Percentiles rank a stretch among this genome's conserved stretches.
These are phyloP conservation scores for Proteles cristata DNA, from an alignment of 2,113 vertebrate genomes.

Conservation along the genomic window DNA sequence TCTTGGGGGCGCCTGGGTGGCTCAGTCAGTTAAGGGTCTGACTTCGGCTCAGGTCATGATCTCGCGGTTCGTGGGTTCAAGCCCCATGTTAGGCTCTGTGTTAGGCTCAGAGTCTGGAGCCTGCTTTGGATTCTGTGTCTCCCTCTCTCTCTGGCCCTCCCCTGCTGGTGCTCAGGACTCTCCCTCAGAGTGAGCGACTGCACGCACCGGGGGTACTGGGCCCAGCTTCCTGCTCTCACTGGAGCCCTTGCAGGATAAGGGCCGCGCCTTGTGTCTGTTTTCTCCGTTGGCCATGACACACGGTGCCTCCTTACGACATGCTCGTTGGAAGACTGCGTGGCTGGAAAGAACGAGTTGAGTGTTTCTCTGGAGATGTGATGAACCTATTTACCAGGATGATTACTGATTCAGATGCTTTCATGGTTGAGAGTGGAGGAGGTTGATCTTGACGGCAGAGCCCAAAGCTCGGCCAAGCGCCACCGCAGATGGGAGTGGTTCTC, in stretches of 20 bases:
- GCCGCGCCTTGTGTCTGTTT: not conserved
- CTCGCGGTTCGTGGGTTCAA: too few relatives aligned
- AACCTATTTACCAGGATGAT: not conserved
- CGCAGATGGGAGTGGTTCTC: not conserved
- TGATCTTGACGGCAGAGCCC: not conserved
- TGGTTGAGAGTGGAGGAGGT: not conserved
- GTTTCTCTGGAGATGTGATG: not conserved
- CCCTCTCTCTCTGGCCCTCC: too few relatives aligned
- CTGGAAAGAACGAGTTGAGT: not conserved
- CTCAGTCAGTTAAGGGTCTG: too few relatives aligned
- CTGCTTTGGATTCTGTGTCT: too few relatives aligned
- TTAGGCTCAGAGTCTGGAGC: too few relatives aligned
- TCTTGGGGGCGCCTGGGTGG: too few relatives aligned
- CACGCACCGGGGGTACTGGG: too few relatives aligned
- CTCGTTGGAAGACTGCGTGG: not conserved
- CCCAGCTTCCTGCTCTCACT: not conserved
- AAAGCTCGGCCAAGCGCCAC: not conserved
- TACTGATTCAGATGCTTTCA: not conserved
- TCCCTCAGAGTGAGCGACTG: too few relatives aligned
- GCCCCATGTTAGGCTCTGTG: too few relatives aligned
- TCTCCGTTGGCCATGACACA: not conserved
- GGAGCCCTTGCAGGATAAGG: not conserved
- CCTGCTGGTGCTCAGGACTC: too few relatives aligned
- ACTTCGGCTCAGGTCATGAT: too few relatives aligned
- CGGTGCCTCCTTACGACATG: not conserved